Base-by-base conservation (phyloP, 2,888 invertebrate genomes). In the Phortica magna region DNA sequence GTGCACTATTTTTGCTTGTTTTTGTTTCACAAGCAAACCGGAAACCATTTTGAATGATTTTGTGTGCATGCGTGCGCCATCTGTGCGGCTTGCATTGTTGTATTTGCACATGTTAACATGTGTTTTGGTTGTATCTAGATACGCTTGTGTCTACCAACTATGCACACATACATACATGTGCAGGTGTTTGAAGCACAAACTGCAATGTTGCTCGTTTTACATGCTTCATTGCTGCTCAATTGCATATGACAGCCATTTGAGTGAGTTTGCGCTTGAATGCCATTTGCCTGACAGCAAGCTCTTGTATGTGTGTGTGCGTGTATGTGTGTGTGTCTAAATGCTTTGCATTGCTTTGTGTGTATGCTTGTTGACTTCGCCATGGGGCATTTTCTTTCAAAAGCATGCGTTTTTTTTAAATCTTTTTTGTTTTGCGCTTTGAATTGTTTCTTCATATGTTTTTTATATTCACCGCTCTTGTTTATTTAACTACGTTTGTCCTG, bases 221-320 rank as follows among this genome's bases (percentile, higher is more conserved):
- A 65, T n/a, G 70, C 70, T 70, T 70, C 42, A 65, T 65, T 65
- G 65, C 65, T 41, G 41, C 65, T 65, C 65, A 65, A 65, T 65
- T 65, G 65, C 65, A 65, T 41, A 41, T 65, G 65, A 65, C 65
- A 65, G 65, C 65, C 39, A 41, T 65, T 65, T 65, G 65, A 19
- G 65, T 65, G 59, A n/a, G 59, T 59, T 59, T 14, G 17, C 55
- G 14, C 22, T 19, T 61, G 17, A 61, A 6, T 61, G 19, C 31
- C 31, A 31, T 31, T 31, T 61, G 61, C 61, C n/a, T 22, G 61
- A 12, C 61, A 19, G 19, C 9, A 17, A 17, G 61, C 22, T 19
- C 10, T 22, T 12, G 9, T 14, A 65, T 14, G 14, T 41, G 41
- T 65, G 17, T 31, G 14, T 65, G n/a, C 12, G 65, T 65, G 17